Evolutionary conservation across 2,113 vertebrate species (phyloP), one percentile per base, ranked within the genome.

Genomic region (Pedetes capensis): DNA sequence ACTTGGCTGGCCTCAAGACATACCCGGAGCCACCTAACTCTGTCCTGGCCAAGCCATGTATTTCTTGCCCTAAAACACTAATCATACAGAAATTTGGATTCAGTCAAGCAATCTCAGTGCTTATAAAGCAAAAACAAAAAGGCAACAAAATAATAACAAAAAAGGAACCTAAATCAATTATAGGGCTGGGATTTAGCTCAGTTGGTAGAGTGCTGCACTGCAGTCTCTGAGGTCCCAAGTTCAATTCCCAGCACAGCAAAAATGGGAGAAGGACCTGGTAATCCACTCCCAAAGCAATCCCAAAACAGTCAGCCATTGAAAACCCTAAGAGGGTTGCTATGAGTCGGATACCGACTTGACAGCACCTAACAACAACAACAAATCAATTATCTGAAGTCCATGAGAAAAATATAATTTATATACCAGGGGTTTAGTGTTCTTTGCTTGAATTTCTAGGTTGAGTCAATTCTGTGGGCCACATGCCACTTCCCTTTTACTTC

Each of bases 21-120:
- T 32, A 76, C 2, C 34, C 47, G 42, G 53, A 76, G 55, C 20
- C 47, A 81, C 64, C 47, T 72, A 75, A 86, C 16, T 64, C 29
- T 57, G 29, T 85, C 20, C 69, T 68, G 71, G 42, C 61, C 55
- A 69, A 89, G 42, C 2, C 8, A 1, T 59, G 57, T 63, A 42
- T 51, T 95, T 85, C 57, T 63, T 92, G 7, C 61, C 53, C 55
- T 75, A 86, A 95, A 91, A 74, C 71, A 87, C 20, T 39, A 86
- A 93, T 66, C 17, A 84, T 44, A 68, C 11, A 89, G 88, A 80
- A 90, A 87, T 75, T 59, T 92, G 55, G 59, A 89, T 61, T 87
- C 55, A 49, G 55, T 80, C 69, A 96, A 44, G 32, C 42, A 93
- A 53, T 87, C 64, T 51, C n/a, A 90, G 81, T 80, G 37, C 44